Percentiles rank a stretch among this genome's conserved stretches.
Conservation (phyloP, 2,888 invertebrate genomes). For the Halictus ligatus region DNA sequence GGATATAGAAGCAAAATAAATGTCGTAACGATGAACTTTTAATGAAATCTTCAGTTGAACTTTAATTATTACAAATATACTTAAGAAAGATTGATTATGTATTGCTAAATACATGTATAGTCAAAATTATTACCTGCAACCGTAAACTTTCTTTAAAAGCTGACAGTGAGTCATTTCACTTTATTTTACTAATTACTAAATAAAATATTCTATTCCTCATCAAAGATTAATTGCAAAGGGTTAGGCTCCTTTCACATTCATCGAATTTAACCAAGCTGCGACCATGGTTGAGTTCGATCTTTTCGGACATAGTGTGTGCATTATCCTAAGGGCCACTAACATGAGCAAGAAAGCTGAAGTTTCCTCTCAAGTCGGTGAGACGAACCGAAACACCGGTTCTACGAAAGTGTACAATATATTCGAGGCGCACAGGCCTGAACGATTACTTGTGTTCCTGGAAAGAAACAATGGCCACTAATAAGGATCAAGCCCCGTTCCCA, state of each 20-base stretch:
- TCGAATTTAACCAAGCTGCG: neutral
- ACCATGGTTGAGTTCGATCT: neutral
- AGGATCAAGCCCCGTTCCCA: constrained; percentile 39
- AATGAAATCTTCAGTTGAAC: neutral
- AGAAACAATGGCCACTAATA: constrained; percentile 54
- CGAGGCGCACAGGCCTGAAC: neutral
- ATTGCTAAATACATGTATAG: neutral
- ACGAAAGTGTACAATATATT: neutral
- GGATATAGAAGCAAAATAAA: no score
- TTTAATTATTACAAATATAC: neutral
- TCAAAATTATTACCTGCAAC: neutral
- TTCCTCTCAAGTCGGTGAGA: constrained; percentile 1
- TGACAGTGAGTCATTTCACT: neutral
- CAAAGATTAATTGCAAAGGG: neutral
- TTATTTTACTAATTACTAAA: neutral
- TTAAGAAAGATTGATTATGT: neutral
- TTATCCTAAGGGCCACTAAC: neutral
- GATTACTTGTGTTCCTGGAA: constrained; percentile 43
- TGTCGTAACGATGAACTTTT: no score
- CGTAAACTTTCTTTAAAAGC: neutral
- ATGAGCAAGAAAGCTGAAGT: neutral
- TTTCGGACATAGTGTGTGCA: neutral
- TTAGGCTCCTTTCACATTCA: neutral
- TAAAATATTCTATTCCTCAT: neutral
- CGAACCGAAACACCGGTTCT: constrained; percentile 13